These are phyloP conservation scores for Meandrina meandrites DNA, from an alignment of 92 coral and sea anemone species.

Conservation along the genomic window DNA sequence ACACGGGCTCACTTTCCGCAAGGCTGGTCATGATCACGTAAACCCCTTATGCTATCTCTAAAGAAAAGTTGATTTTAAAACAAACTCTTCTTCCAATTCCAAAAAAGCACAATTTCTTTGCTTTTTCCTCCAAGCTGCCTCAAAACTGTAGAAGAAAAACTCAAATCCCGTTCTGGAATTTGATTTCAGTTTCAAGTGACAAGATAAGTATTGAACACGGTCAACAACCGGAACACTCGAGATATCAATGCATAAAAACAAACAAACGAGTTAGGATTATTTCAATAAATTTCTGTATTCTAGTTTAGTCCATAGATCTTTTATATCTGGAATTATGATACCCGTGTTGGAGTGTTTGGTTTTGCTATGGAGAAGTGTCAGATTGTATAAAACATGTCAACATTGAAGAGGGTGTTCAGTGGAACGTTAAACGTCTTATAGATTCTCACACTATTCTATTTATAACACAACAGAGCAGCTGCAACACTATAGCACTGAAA, in stretches of 20 bases:
- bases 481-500: neutral
- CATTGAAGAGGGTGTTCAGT: neutral
- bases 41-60: neutral
- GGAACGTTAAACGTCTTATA: neutral
- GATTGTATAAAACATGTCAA: neutral
- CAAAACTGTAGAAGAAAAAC: neutral
- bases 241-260: neutral
- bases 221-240: neutral
- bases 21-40: neutral
- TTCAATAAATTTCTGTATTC: neutral
- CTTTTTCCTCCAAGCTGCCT: neutral
- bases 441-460: neutral
- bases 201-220: neutral
- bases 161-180: neutral
- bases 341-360: neutral
- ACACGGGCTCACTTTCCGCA: neutral
- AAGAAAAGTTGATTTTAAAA: neutral
- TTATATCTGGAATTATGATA: neutral
- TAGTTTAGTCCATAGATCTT: neutral
- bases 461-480: neutral
- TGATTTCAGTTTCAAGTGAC: neutral
- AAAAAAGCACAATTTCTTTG: too few relatives aligned
- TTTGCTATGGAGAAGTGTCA: neutral
- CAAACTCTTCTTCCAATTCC: too few relatives aligned
- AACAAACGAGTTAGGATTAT: neutral